Evolutionary conservation across 2,888 invertebrate species (phyloP).

Genomic region (Eilema caniola): DNA sequence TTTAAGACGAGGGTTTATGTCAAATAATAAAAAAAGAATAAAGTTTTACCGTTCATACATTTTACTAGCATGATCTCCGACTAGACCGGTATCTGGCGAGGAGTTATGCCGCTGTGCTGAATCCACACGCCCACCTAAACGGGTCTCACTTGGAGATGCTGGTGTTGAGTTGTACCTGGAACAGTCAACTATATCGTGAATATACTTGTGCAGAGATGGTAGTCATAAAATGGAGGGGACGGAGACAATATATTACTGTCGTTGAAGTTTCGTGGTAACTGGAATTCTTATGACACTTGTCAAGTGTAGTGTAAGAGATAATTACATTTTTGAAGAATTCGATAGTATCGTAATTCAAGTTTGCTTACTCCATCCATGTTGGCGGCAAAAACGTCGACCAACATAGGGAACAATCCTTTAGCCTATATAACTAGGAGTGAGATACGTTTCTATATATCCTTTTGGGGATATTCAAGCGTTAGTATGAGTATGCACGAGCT

Average conservation of each 20-base stretch:
- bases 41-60: conserved; percentile 58
- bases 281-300: too few species aligned
- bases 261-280: too few species aligned
- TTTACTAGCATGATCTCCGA: conserved; percentile 74
- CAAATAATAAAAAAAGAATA: not conserved
- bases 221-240: too few species aligned
- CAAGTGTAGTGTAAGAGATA: not conserved
- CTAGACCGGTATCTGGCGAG: conserved; percentile 79
- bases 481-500: not conserved
- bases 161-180: conserved; percentile 84
- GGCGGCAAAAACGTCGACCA: too few species aligned
- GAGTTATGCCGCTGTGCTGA: conserved; percentile 83
- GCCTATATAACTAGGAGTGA: not conserved
- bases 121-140: conserved; percentile 73
- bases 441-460: not conserved
- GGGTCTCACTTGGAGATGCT: conserved; percentile 83
- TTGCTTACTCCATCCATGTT: too few species aligned
- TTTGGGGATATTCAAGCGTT: not conserved
- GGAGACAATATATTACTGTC: too few species aligned
- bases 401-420: too few species aligned
- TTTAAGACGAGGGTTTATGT: too few species aligned
- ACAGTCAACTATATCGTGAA: conserved; percentile 9
- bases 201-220: not conserved
- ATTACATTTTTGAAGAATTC: too few species aligned
- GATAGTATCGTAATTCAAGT: too few species aligned